phyloP scores from a whole-genome alignment of 2,888 invertebrate genomes.

The Pterostichus madidus region DNA sequence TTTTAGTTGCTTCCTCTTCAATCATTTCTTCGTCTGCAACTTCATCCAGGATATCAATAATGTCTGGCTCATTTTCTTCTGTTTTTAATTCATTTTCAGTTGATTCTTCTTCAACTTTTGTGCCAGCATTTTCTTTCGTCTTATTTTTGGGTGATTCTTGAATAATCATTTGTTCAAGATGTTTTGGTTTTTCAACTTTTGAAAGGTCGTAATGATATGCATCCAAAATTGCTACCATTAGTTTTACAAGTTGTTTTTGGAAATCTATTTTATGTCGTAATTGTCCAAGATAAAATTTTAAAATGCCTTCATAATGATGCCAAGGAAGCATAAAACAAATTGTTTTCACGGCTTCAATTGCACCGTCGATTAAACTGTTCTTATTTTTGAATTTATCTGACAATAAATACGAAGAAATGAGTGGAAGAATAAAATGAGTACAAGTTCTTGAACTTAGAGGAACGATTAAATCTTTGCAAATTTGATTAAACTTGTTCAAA shows the following conservation, averaged over 20 bases:
- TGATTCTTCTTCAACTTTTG: slow-evolving; percentile 69
- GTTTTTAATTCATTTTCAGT: slow-evolving; percentile 71
- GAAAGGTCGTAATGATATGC: slow-evolving; percentile 95
- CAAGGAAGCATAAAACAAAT: slow-evolving; percentile 91
- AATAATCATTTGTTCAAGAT: slow-evolving; percentile 70
- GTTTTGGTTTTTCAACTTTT: slow-evolving; percentile 77
- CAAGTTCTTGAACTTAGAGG: slow-evolving; percentile 85
- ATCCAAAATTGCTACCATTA: slow-evolving; percentile 89
- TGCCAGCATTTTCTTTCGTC: slow-evolving; percentile 61
- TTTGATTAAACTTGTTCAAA: slow-evolving; percentile 85
- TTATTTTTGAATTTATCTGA: slow-evolving; percentile 87
- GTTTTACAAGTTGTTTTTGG: slow-evolving; percentile 90
- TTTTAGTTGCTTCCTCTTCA: slow-evolving; percentile 75
- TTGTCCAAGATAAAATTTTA: slow-evolving; percentile 89
- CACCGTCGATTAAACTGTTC: slow-evolving; percentile 90
- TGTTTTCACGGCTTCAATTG: slow-evolving; percentile 89
- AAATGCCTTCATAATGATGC: slow-evolving; percentile 91
- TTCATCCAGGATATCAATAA: slow-evolving; percentile 76
- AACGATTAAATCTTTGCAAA: slow-evolving; percentile 82
- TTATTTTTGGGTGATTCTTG: slow-evolving; percentile 69
- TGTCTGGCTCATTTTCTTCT: slow-evolving; percentile 72
- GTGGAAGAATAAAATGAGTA: slow-evolving; percentile 91
- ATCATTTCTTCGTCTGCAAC: slow-evolving; percentile 74
- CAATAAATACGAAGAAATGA: slow-evolving; percentile 89
- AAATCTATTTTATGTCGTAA: slow-evolving; percentile 85